Base-by-base conservation (phyloP, 2,888 invertebrate genomes). In the Laspeyria flexula region DNA sequence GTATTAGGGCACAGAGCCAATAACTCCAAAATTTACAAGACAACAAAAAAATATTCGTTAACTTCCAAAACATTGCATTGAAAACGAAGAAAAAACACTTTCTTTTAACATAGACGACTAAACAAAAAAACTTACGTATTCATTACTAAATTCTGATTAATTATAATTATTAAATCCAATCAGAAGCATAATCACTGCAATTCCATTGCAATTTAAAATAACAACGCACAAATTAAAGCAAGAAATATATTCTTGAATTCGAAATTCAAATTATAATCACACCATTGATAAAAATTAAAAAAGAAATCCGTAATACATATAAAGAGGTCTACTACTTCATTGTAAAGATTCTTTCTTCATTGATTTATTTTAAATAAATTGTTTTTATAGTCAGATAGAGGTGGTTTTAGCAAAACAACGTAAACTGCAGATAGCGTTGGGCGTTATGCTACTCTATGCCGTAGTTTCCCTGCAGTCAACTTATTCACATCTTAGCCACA, bases 401-500 rank as follows among this genome's bases (percentile, higher is more conserved):
- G 54, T 56, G 62, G 65, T 65, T 72, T 75, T 71, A 67, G 68
- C 75, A 71, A 66, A 60, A 63, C 75, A 75, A 72, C 60, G 59
- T 60, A 54, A 81, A 86, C 85, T 88, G 90, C 89, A 88, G 89
- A 88, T 81, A 80, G 76, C 73, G 83, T 84, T 83, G 85, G 84
- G 85, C 85, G 85, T 84, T 85, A 85, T 83, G 85, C 83, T 84
- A 77, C 75, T 77, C 81, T 81, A 86, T 90, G 88, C 85, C 86
- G 90, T 90, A 89, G 84, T 88, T 81, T 81, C 76, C 79, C 89
- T 88, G 90, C 90, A 90, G 87, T 88, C 82, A 77, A 83, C 83
- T 83, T 69, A 71, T 71, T 71, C 81, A 86, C 83, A 86, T 86
- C 86, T 88, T 85, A 76, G 73, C 79, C 79, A 77, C 82, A 82